phyloP scores from a whole-genome alignment of 2,797 vertebrate species.

The Aselliscus stoliczkanus region DNA sequence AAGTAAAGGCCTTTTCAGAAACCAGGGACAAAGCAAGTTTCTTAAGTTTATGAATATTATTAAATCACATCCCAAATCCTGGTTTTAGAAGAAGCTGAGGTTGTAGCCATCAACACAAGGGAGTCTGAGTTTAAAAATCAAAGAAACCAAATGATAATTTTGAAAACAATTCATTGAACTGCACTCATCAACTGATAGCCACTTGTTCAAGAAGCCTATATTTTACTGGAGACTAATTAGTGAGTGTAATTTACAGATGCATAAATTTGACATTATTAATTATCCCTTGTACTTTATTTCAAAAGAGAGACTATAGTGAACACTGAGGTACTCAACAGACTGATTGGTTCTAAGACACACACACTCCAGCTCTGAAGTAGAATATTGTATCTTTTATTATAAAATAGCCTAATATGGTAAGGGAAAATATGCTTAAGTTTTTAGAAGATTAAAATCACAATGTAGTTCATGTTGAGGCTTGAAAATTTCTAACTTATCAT shows the following conservation, averaged over 20 bases:
- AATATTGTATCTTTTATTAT: background rate
- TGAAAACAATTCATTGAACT: background rate
- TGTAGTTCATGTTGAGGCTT: background rate
- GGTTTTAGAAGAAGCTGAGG: background rate
- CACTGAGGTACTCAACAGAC: background rate
- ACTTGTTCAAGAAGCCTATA: background rate
- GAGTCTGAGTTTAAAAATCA: background rate
- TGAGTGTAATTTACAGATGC: background rate
- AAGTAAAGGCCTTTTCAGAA: background rate
- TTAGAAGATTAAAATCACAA: background rate
- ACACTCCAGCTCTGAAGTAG: background rate
- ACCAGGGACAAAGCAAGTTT: background rate
- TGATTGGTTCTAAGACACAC: background rate
- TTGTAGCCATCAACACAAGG: background rate
- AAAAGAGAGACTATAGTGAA: background rate
- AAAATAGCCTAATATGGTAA: background rate
- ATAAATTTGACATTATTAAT: background rate
- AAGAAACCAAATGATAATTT: background rate
- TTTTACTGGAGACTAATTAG: slow-evolving; percentile 8
- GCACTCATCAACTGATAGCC: background rate
- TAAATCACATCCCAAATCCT: background rate
- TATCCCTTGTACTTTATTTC: background rate
- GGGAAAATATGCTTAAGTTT: background rate
- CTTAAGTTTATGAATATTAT: background rate
- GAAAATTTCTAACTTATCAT: background rate